A percentile compares a stretch with the other conserved stretches of the same genome.
These are phyloP conservation scores for Vicugna pacos DNA, from an alignment of 2,113 vertebrate genomes.

Conservation along the genomic window DNA sequence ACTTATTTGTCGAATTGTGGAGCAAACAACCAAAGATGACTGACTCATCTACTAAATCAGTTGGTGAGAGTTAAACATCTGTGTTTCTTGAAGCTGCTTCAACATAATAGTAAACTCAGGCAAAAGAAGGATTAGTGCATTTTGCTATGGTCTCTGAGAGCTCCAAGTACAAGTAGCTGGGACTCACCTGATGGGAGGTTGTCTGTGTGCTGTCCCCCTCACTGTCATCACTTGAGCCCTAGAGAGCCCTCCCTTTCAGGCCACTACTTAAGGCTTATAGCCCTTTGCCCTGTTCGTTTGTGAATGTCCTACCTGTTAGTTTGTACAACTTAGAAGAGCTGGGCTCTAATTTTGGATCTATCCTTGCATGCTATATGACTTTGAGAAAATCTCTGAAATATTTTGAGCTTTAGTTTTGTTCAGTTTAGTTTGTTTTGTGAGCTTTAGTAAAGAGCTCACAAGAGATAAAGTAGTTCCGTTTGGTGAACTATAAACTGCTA, in stretches of 20 bases:
- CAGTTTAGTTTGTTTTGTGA: neutral
- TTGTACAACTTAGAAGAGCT: constrained; percentile 22
- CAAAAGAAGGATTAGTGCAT: neutral
- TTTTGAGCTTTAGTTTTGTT: constrained; percentile 51
- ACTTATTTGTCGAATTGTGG: constrained; percentile 24
- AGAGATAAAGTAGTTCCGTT: constrained; percentile 5
- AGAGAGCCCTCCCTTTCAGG: neutral
- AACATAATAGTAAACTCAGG: neutral
- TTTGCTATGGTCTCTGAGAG: constrained; percentile 43
- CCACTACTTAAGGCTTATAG: neutral
- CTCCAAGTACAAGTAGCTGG: neutral
- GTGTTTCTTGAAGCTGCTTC: constrained; percentile 16
- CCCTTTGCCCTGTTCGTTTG: neutral
- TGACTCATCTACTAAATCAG: constrained; percentile 17
- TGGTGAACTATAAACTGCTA: neutral
- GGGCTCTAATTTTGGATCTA: constrained; percentile 54
- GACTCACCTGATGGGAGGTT: neutral
- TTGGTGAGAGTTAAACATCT: constrained; percentile 28
- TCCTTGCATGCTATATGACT: constrained; percentile 44
- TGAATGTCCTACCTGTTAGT: neutral
- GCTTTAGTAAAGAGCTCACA: constrained; percentile 29
- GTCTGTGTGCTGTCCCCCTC: neutral
- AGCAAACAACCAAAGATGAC: neutral
- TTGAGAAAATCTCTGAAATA: constrained; percentile 66
- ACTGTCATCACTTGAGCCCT: neutral